A percentile compares a stretch with the other conserved stretches of the same genome.
These are phyloP conservation scores for Spongilla lacustris DNA, from an alignment of 37 sponge, comb jelly and placozoan species.

Conservation along the genomic window DNA sequence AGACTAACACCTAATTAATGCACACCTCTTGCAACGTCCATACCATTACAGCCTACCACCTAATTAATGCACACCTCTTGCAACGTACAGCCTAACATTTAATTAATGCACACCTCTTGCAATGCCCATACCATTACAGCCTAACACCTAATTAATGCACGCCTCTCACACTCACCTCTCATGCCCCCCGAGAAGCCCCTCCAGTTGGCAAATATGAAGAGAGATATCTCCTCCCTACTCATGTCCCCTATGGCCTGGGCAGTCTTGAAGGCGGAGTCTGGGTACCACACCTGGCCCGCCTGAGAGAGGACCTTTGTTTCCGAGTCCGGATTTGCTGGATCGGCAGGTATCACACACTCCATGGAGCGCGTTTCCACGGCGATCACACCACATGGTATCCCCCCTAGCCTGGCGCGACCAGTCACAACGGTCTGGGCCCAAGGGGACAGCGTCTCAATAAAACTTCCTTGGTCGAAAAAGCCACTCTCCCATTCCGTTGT, in stretches of 20 bases:
- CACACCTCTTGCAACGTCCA: too few relatives aligned
- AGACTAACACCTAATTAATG: too few relatives aligned
- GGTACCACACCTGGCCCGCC: conserved; percentile 99
- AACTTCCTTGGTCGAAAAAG: conserved; percentile 93
- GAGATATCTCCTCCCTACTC: conserved; percentile 89
- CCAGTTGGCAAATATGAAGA: conserved; percentile 99
- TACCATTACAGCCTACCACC: neutral
- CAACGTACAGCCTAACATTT: conserved; percentile 83
- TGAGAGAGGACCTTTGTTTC: conserved; percentile 87
- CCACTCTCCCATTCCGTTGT: conserved; percentile 80
- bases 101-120: conserved; percentile 78
- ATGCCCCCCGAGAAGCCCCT: conserved; percentile 99
- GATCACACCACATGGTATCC: conserved; percentile 97
- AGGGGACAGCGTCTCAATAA: conserved; percentile 80
- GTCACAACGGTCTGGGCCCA: conserved; percentile 98
- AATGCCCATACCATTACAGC: neutral
- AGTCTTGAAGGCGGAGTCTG: conserved; percentile 99
- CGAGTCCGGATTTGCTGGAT: conserved; percentile 94
- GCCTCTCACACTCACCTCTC: conserved; percentile 78
- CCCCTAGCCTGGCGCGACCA: conserved; percentile 96
- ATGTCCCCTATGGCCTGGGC: conserved; percentile 96
- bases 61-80: neutral
- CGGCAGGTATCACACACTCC: conserved; percentile 89
- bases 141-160: neutral
- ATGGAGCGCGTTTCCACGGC: conserved; percentile 94